A percentile compares a stretch with the other conserved stretches of the same genome.
These are phyloP conservation scores for Piscicola geometra DNA, from an alignment of 2,888 invertebrate species.

Conservation along the genomic window DNA sequence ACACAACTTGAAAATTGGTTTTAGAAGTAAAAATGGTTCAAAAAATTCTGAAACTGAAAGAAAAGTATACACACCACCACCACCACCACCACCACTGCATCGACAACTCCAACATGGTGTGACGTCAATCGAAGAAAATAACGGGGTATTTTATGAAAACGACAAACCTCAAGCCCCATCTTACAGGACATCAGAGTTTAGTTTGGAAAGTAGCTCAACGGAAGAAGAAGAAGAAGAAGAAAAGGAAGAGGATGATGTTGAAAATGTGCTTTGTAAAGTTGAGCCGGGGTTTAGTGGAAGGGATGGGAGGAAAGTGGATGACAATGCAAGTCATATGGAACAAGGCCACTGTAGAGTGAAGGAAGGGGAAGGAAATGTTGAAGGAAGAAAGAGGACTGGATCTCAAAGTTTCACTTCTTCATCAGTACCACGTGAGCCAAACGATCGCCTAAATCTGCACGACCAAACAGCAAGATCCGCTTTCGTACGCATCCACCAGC, in stretches of 20 bases:
- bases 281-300: not conserved
- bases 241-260: conserved; percentile 1
- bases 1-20: too few species aligned
- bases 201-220: not conserved
- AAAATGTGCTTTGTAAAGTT: not conserved
- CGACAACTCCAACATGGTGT: not conserved
- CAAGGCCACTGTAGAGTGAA: not conserved
- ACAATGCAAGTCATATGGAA: not conserved
- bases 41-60: too few species aligned
- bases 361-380: not conserved
- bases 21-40: too few species aligned
- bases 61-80: not conserved
- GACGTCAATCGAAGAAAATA: not conserved
- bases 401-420: not conserved
- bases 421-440: too few species aligned
- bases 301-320: not conserved
- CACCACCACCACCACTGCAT: not conserved
- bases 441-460: not conserved
- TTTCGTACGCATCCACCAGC: not conserved
- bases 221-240: conserved; percentile 2
- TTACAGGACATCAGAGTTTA: not conserved
- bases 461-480: not conserved
- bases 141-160: not conserved
- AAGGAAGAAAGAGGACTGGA: not conserved
- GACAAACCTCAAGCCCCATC: too few species aligned